A percentile compares a stretch with the other conserved stretches of the same genome.
These are phyloP conservation scores for Karalla daura DNA, from an alignment of 2,797 vertebrate species.

Conservation along the genomic window DNA sequence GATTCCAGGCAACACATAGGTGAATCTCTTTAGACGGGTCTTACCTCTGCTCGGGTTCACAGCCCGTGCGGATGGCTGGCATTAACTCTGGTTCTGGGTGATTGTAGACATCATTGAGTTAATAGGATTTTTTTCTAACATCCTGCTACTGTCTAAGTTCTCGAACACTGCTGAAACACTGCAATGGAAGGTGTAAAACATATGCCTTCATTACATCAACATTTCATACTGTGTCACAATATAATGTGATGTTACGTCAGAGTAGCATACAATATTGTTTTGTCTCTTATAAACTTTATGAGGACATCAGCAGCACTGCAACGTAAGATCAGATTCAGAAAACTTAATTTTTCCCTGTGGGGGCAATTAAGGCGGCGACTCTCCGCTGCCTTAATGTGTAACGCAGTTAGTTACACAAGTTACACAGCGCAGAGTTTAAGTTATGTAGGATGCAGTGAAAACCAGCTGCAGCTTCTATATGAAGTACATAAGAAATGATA, in stretches of 20 bases:
- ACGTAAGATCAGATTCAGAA: too few relatives aligned
- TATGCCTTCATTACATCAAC: not conserved
- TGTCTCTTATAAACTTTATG: too few relatives aligned
- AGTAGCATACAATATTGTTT: not conserved
- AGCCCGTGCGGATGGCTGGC: not conserved
- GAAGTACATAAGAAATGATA: too few relatives aligned
- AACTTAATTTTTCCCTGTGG: too few relatives aligned
- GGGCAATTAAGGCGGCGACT: too few relatives aligned
- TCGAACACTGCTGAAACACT: not conserved
- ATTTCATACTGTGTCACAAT: not conserved
- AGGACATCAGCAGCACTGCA: too few relatives aligned
- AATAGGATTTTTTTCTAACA: not conserved
- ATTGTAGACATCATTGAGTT: not conserved
- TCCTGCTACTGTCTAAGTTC: not conserved
- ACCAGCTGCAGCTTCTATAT: too few relatives aligned
- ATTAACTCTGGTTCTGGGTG: not conserved
- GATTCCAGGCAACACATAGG: not conserved
- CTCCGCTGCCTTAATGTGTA: too few relatives aligned
- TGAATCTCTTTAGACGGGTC: not conserved
- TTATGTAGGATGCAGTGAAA: too few relatives aligned
- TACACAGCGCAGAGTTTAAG: too few relatives aligned
- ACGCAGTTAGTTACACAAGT: too few relatives aligned
- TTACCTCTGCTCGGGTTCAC: not conserved
- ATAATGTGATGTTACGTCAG: not conserved
- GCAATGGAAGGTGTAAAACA: not conserved